Evolutionary conservation across 2,113 vertebrate genomes (phyloP).

Genomic region (Solea senegalensis): DNA sequence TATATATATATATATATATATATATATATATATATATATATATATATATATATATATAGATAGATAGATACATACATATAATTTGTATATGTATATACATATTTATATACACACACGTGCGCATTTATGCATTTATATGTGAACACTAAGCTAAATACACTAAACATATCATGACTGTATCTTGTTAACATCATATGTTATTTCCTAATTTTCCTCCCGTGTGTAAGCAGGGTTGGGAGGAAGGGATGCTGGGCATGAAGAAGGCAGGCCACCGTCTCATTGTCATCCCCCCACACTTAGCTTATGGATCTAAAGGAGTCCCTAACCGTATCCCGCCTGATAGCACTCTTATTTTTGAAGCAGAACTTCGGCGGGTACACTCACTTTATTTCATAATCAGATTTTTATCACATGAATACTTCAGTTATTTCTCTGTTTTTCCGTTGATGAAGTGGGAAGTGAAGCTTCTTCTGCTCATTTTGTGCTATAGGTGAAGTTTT

Average conservation of each 20-base stretch:
- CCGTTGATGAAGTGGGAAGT: too few species aligned
- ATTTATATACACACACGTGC: too few species aligned
- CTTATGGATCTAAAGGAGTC: slow-evolving; percentile 87
- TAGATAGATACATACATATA: too few species aligned
- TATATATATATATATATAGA: too few species aligned
- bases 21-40: too few species aligned
- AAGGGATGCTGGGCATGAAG: slow-evolving; percentile 93
- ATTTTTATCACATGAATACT: neutral
- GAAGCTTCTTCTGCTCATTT: neutral
- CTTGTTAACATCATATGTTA: neutral
- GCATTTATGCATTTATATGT: too few species aligned
- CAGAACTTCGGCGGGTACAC: slow-evolving; percentile 87
- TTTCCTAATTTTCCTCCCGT: neutral
- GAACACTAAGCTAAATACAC: too few species aligned
- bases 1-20: too few species aligned
- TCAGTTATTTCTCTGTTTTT: neutral
- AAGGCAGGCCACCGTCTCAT: slow-evolving; percentile 89
- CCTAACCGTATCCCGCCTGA: slow-evolving; percentile 85
- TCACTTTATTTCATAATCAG: too few species aligned
- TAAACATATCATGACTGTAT: neutral
- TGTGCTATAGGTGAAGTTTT: slow-evolving; percentile 87
- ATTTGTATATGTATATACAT: too few species aligned
- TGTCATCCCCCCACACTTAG: slow-evolving; percentile 85
- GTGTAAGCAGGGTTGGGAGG: slow-evolving; percentile 90
- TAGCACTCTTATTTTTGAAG: slow-evolving; percentile 88